Conservation (phyloP, 1,140 invertebrate species). For the Drosophila pseudoobscura region DNA sequence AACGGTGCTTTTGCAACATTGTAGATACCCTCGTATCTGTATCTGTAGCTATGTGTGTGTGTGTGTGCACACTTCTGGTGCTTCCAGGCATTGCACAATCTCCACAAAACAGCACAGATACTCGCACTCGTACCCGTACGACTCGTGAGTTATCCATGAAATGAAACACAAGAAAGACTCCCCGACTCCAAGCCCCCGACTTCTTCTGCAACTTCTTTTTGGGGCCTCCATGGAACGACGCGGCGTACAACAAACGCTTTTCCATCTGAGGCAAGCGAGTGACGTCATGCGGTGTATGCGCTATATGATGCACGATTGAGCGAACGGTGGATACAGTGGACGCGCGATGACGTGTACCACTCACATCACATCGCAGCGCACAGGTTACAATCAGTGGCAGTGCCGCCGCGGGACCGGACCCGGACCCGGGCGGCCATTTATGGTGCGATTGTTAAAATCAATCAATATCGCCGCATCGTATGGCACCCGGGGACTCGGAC, state of each 20-base stretch:
- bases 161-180: background rate
- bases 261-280: constrained; percentile 1
- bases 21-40: background rate
- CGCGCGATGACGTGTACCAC: constrained; percentile 55
- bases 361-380: too few species aligned
- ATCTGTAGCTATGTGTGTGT: background rate
- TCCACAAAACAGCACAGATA: constrained; percentile 14
- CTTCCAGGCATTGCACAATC: constrained; percentile 31
- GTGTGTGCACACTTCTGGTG: constrained; percentile 31
- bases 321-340: constrained; percentile 27
- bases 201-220: too few species aligned
- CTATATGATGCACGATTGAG: too few species aligned
- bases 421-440: constrained; percentile 25
- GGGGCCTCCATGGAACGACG: background rate
- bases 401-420: too few species aligned
- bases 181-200: too few species aligned
- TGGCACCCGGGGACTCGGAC: background rate
- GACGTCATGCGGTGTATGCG: too few species aligned
- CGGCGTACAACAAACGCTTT: constrained; percentile 11
- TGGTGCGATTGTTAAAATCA: constrained; percentile 52
- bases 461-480: constrained; percentile 41
- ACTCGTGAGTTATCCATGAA: background rate
- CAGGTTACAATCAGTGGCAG: constrained; percentile 15
- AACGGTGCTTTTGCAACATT: constrained; percentile 36
- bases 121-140: constrained; percentile 2